These are phyloP conservation scores for Euphydryas editha DNA, from an alignment of 2,888 invertebrate species.

Conservation along the genomic window DNA sequence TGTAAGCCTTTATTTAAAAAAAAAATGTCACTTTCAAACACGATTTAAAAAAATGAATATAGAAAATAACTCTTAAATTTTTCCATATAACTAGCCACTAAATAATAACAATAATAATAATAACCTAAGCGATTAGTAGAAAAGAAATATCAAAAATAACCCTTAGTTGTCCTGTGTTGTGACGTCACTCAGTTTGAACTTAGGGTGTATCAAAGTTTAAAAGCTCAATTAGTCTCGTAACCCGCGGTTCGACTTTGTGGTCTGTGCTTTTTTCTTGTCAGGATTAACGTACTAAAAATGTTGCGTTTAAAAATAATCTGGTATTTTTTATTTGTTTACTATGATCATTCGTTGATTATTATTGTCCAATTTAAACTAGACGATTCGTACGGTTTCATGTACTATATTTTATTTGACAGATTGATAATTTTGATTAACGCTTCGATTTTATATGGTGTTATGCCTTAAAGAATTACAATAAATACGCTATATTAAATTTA, in stretches of 20 bases:
- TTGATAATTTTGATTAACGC: too few relatives aligned
- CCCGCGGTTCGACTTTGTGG: slow-evolving; percentile 10
- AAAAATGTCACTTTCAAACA: neutral
- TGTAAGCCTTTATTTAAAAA: too few relatives aligned
- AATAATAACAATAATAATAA: too few relatives aligned
- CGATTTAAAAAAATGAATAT: neutral
- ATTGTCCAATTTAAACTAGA: too few relatives aligned
- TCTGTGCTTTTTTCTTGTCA: neutral
- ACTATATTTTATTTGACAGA: too few relatives aligned
- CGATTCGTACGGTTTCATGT: too few relatives aligned
- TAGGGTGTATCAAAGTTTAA: slow-evolving; percentile 18
- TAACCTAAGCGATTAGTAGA: too few relatives aligned
- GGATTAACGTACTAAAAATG: neutral
- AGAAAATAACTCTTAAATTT: neutral
- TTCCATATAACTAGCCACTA: too few relatives aligned
- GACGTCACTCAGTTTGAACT: slow-evolving; percentile 15
- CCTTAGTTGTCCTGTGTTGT: neutral
- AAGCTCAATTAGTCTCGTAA: slow-evolving; percentile 9
- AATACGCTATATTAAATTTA: too few relatives aligned
- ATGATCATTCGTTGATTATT: too few relatives aligned
- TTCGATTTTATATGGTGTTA: too few relatives aligned
- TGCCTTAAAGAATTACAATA: too few relatives aligned
- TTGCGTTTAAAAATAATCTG: neutral
- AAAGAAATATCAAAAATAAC: neutral
- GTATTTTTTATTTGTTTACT: neutral